Base-by-base conservation (phyloP, 2,888 invertebrate species). In the Oscheius sp. region DNA sequence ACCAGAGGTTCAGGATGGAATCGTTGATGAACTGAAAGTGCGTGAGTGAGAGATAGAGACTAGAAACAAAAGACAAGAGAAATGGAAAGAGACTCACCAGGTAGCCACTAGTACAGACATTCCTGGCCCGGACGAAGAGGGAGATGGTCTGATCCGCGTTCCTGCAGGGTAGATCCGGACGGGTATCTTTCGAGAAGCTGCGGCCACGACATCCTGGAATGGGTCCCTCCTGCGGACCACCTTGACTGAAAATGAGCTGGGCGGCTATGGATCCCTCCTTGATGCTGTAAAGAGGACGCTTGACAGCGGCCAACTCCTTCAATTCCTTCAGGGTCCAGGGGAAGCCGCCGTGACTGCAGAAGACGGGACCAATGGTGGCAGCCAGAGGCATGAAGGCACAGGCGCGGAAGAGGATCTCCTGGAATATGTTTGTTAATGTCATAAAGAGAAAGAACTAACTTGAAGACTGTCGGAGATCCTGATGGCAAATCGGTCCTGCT, bases 291-390 rank as follows among this genome's bases (percentile, higher is more conserved):
- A 70, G 11, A 1, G 70, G 70, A 3, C 57, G 37, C 42, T 55
- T 51, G 35, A 55, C 13, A 3, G 9, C 37, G 9, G 11, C 29
- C n/a, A 33, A n/a, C 11, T 65, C 32, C 33, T 9, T 51, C 51
- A 65, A 1, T n/a, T 65, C 51, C 2, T 48, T 48, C 11, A 58
- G 10, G 9, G 2, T 47, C 32, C 10, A 5, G 1, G 71, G 59
- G 7, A 71, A 10, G 11, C 71, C 71, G 33, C 71, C 71, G 50
- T 71, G 71, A 58, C 47, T 37, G 32, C 33, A 71, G 21, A 71
- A 60, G 7, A 71, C 59, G 21, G 29, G 10, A 13, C 57, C 59
- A 10, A 71, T 35, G 9, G 53, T 59, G 4, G 60, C 71, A 4
- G 59, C 71, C 35, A 71, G 47, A 1, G 71, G 71, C 32, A 71